A percentile compares a stretch with the other conserved stretches of the same genome.
These are phyloP conservation scores for Alviniconcha strummeri DNA, from an alignment of 2,888 invertebrate species.

Conservation along the genomic window DNA sequence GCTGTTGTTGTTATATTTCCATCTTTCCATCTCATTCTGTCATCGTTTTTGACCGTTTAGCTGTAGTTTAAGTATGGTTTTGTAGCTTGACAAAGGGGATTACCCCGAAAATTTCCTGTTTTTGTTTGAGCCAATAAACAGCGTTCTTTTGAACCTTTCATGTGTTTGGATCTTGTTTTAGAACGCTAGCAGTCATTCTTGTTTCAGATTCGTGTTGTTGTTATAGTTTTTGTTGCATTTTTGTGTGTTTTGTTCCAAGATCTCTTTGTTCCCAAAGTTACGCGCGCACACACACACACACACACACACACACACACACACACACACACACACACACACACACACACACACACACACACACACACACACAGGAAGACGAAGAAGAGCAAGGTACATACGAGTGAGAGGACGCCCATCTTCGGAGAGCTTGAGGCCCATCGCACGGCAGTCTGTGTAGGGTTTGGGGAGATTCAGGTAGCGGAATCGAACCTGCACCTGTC, in stretches of 20 bases:
- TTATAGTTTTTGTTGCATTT: too few species aligned
- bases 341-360: background rate
- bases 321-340: background rate
- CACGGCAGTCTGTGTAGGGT: background rate
- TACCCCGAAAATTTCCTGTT: too few species aligned
- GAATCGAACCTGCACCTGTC: conserved; percentile 17
- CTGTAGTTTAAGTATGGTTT: too few species aligned
- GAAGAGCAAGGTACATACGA: background rate
- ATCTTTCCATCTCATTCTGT: too few species aligned
- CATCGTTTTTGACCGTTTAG: too few species aligned
- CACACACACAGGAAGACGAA: background rate
- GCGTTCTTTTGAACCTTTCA: background rate
- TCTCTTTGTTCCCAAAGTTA: background rate
- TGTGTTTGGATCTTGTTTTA: too few species aligned
- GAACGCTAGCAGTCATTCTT: too few species aligned
- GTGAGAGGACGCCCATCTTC: too few species aligned
- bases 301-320: background rate
- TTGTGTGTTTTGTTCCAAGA: background rate
- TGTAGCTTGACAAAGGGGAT: too few species aligned
- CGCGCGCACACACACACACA: background rate
- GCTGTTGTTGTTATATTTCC: background rate
- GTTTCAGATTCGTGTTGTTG: too few species aligned
- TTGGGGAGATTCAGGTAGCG: conserved; percentile 3
- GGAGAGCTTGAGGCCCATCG: background rate
- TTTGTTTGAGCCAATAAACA: background rate